Percentiles rank a stretch among this genome's conserved stretches.
Evolutionary conservation across 2,797 vertebrate species (phyloP).

Genomic region (Hypotaenidia philippensis): DNA sequence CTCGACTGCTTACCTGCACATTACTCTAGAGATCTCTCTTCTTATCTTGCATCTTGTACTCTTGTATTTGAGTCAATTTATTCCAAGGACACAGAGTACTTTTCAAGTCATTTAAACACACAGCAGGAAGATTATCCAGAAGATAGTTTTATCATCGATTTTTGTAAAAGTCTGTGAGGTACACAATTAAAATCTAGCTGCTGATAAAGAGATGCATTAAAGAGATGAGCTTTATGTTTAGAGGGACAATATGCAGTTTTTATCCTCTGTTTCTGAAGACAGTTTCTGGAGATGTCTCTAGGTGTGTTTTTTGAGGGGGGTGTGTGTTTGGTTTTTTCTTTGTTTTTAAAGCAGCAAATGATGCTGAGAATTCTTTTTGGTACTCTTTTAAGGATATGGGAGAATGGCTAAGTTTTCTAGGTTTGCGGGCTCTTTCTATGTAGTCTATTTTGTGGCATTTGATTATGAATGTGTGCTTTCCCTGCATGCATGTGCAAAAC

Average conservation of each 20-base stretch:
- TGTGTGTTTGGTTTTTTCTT: too few relatives aligned
- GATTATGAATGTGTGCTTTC: background rate
- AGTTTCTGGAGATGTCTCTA: background rate
- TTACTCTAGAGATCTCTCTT: conserved; percentile 32
- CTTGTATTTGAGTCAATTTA: conserved; percentile 46
- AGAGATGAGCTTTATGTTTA: background rate
- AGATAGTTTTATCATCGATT: conserved; percentile 40
- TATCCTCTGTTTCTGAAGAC: background rate
- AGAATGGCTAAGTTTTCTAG: background rate
- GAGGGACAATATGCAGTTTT: background rate
- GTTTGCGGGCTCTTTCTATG: background rate
- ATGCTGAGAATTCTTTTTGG: background rate
- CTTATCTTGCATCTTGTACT: conserved; percentile 44
- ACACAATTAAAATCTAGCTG: background rate
- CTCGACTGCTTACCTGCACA: background rate
- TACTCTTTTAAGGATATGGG: background rate
- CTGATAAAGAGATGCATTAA: background rate
- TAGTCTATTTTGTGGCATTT: background rate
- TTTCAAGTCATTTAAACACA: conserved; percentile 51
- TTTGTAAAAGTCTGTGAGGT: background rate
- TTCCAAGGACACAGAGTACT: conserved; percentile 58
- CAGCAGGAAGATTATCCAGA: conserved; percentile 25
- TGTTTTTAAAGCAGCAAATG: background rate
- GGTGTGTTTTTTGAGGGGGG: background rate
- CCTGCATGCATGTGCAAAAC: background rate